These are phyloP conservation scores for Amphiprion clarkii DNA, from an alignment of 2,797 vertebrate genomes.

Conservation along the genomic window DNA sequence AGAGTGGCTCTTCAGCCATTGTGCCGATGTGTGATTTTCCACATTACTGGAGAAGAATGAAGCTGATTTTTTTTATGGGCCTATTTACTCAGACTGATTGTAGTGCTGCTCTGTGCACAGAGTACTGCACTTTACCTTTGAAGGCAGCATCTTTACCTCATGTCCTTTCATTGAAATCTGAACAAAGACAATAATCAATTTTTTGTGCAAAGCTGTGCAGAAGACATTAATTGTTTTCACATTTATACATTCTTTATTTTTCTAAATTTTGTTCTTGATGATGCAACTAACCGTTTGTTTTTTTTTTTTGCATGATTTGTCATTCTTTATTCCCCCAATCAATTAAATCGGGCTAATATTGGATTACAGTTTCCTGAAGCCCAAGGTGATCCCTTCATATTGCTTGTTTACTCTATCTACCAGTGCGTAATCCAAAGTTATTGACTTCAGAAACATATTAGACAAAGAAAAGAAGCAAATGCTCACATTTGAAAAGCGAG, in stretches of 20 bases:
- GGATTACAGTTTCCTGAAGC: too few species aligned
- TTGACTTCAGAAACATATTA: not conserved
- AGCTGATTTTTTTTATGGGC: constrained; percentile 35
- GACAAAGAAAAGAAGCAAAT: not conserved
- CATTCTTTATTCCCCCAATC: not conserved
- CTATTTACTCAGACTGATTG: constrained; percentile 45
- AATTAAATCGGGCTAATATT: too few species aligned
- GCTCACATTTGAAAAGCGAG: not conserved
- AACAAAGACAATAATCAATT: not conserved
- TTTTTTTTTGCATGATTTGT: not conserved
- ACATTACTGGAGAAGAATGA: constrained; percentile 60
- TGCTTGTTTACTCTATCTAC: not conserved
- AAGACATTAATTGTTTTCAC: not conserved
- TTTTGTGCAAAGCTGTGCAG: not conserved
- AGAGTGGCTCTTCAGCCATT: not conserved
- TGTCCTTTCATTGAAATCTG: constrained; percentile 14
- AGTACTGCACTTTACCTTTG: constrained; percentile 18
- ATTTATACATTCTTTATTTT: too few species aligned
- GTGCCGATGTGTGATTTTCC: constrained; percentile 48
- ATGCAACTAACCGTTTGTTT: not conserved
- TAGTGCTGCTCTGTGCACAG: not conserved
- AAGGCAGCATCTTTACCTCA: constrained; percentile 15
- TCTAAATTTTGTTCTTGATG: not conserved
- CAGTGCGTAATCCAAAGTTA: not conserved
- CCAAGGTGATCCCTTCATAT: too few species aligned